Evolutionary conservation across 2,797 vertebrate genomes (phyloP).

Genomic region (Lagothrix lagotricha): DNA sequence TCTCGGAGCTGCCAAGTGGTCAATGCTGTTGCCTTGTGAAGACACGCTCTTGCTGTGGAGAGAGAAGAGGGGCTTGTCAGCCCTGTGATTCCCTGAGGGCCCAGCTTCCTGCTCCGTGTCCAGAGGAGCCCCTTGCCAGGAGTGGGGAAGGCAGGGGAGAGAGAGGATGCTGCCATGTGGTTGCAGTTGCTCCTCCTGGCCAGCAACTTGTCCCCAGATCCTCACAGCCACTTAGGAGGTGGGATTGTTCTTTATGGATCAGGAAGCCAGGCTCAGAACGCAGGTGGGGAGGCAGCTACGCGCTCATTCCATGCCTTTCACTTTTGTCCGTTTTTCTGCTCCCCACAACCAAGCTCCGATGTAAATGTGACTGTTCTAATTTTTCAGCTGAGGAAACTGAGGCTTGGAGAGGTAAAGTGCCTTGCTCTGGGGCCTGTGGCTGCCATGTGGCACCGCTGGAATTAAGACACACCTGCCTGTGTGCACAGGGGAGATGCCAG

Average conservation of each 20-base stretch:
- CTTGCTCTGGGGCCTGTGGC: no score
- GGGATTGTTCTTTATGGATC: neutral
- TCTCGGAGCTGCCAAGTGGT: slow-evolving; percentile 78
- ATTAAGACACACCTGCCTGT: neutral
- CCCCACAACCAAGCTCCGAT: neutral
- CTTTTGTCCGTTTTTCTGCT: neutral
- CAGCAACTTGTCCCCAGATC: accelerated
- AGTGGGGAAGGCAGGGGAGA: accelerated
- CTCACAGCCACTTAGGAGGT: accelerated
- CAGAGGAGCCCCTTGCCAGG: neutral
- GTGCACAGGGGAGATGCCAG: neutral
- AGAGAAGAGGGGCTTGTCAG: slow-evolving; percentile 43
- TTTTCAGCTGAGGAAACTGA: neutral
- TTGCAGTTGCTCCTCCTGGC: accelerated
- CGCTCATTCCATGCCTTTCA: accelerated
- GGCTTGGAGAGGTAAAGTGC: neutral
- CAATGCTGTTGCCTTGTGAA: slow-evolving; percentile 64
- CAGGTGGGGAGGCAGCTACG: accelerated
- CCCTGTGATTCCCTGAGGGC: neutral
- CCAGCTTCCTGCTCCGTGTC: neutral
- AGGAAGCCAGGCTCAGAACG: neutral
- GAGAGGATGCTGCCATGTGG: neutral
- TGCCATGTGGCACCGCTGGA: neutral
- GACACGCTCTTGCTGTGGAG: slow-evolving; percentile 82
- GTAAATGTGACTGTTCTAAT: neutral